Conservation (phyloP, 2,113 vertebrate genomes). For the Nansenia antarctica region DNA sequence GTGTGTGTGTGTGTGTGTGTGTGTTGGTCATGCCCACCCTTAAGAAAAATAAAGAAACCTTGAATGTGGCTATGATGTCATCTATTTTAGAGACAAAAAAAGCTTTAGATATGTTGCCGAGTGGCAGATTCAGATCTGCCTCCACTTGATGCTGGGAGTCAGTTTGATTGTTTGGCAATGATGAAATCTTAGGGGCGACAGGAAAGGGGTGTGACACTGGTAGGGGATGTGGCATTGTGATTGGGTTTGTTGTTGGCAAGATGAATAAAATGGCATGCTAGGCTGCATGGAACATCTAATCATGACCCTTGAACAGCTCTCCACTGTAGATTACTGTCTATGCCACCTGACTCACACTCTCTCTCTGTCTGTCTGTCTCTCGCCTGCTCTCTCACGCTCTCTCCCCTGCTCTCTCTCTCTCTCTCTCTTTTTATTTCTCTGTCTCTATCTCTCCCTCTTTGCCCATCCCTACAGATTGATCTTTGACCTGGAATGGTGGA, state of each 20-base stretch:
- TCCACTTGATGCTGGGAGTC: background rate
- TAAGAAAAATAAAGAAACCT: background rate
- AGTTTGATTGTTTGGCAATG: background rate
- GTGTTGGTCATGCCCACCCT: background rate
- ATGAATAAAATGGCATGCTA: background rate
- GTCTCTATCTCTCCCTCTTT: conserved; percentile 13
- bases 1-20: background rate
- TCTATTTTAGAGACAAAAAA: background rate
- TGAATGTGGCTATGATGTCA: background rate
- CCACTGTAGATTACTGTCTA: too few relatives aligned
- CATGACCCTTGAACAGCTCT: too few relatives aligned
- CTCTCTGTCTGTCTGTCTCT: background rate
- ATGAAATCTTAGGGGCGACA: background rate
- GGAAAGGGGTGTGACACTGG: conserved; percentile 23
- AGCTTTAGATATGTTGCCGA: background rate
- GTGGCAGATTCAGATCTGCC: background rate
- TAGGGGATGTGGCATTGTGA: background rate
- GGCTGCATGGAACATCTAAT: too few relatives aligned
- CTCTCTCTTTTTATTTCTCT: background rate
- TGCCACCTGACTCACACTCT: background rate
- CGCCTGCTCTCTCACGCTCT: background rate
- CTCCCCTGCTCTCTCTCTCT: background rate
- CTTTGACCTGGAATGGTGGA: conserved; percentile 26
- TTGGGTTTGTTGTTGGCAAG: background rate
- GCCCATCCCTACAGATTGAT: conserved; percentile 32